These are phyloP conservation scores for Gavia stellata DNA, from an alignment of 2,113 vertebrate genomes.

Conservation along the genomic window DNA sequence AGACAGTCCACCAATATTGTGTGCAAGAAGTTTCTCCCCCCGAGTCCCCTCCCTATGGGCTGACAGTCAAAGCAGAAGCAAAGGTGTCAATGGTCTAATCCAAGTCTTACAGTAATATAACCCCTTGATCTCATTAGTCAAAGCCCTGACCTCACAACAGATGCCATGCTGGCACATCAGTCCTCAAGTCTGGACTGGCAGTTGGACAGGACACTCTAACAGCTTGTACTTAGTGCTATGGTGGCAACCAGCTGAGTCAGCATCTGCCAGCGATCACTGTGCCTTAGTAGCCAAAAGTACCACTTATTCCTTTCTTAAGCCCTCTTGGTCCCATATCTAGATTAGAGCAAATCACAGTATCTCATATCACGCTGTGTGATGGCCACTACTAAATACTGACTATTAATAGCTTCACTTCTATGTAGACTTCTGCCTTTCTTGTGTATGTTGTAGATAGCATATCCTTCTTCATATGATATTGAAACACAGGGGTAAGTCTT, in stretches of 20 bases:
- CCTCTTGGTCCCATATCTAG: background rate
- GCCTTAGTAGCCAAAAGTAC: background rate
- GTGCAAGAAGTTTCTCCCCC: background rate
- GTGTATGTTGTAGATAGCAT: background rate
- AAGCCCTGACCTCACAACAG: background rate
- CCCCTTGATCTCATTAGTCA: background rate
- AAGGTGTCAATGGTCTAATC: background rate
- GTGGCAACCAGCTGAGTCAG: background rate
- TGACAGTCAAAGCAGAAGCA: background rate
- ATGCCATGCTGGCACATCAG: background rate
- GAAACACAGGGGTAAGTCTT: background rate
- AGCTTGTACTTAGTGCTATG: background rate
- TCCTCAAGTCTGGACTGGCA: background rate
- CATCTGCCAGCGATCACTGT: background rate
- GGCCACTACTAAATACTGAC: background rate
- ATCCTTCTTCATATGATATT: background rate
- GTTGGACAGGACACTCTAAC: background rate
- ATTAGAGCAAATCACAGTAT: background rate
- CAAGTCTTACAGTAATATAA: background rate
- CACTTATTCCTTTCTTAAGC: background rate
- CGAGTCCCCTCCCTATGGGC: background rate
- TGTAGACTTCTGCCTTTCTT: background rate
- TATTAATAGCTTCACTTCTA: background rate
- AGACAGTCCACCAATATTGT: accelerated
- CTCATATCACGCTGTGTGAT: background rate